Evolutionary conservation across 1,140 invertebrate species (phyloP), one percentile per base, ranked within the genome.

Genomic region (Drosophila seguyi): DNA sequence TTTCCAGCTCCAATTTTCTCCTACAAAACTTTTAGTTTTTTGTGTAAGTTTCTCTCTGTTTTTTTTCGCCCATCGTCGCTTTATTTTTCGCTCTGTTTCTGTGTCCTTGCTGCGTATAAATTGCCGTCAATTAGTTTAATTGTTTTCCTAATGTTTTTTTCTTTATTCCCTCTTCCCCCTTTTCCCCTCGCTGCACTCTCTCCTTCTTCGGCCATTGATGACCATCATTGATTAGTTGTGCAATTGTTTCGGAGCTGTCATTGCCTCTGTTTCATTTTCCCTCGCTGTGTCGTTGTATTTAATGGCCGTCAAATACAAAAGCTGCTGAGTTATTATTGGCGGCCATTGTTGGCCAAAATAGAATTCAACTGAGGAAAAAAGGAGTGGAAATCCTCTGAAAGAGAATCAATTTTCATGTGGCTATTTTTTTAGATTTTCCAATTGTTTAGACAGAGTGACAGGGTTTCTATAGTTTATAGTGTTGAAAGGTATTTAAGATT

Each of bases 121-220:
- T 86, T 86, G 82, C 83, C 85, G 69, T 79, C 83, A 86, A 86
- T 86, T 87, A 86, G 83, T 86, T 86, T 86, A 86, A 86, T 86
- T 86, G 79, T 86, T 86, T 84, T 75, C 66, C 72, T 65, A 69
- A 65, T 74, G 67, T 63, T 68, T 80, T 80, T 68, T 69, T 62
- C 73, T 38, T 42, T 42, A 11, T 44, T 55, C 27, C 31, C 50
- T 44, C 42, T 22, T 4, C 25, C 14, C 55, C 31, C 10, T 31
- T 31, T 10, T 5, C 7, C 10, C 6, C 25, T 0, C 61, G 14
- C 27, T 67, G 39, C 71, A 65, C 55, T 58, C 55, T 10, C 25
- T 25, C 25, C 50, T 31, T 29, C 50, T 11, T 34, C 22, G 11
- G 44, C 61, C 65, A 80, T 73, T 72, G 83, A 85, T 82, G 75